phyloP scores from a whole-genome alignment of 1,140 invertebrate species.

The Cryptotermes secundus region DNA sequence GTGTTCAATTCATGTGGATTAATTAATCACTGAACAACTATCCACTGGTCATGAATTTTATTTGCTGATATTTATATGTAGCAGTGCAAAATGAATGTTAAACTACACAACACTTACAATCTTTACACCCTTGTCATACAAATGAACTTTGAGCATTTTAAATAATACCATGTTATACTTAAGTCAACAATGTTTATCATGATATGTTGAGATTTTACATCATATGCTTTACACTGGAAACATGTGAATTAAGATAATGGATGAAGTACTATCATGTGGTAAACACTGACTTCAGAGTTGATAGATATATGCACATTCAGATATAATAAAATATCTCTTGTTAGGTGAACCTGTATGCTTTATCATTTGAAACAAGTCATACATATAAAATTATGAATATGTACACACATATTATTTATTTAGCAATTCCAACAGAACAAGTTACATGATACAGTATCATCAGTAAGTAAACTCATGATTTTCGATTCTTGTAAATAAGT shows the following conservation, averaged over 20 bases:
- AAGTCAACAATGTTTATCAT: conserved; percentile 6
- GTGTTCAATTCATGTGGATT: not conserved
- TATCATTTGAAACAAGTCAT: no score
- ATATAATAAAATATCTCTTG: no score
- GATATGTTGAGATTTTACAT: not conserved
- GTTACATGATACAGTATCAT: no score
- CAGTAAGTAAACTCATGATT: no score
- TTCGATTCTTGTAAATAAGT: no score
- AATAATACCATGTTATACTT: not conserved
- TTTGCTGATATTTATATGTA: not conserved
- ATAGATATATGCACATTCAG: not conserved
- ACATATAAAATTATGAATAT: no score
- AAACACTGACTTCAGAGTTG: not conserved
- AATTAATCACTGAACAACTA: not conserved
- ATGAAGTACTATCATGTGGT: not conserved
- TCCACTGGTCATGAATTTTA: not conserved
- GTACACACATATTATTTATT: no score
- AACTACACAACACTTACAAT: not conserved
- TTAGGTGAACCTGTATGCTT: no score
- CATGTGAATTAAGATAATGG: not conserved
- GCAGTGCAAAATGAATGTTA: not conserved
- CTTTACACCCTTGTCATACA: not conserved
- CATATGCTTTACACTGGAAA: not conserved
- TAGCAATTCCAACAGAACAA: no score
- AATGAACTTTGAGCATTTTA: conserved; percentile 10